Evolutionary conservation across 2,113 vertebrate species (phyloP).

Genomic region (Cephalopterus ornatus): DNA sequence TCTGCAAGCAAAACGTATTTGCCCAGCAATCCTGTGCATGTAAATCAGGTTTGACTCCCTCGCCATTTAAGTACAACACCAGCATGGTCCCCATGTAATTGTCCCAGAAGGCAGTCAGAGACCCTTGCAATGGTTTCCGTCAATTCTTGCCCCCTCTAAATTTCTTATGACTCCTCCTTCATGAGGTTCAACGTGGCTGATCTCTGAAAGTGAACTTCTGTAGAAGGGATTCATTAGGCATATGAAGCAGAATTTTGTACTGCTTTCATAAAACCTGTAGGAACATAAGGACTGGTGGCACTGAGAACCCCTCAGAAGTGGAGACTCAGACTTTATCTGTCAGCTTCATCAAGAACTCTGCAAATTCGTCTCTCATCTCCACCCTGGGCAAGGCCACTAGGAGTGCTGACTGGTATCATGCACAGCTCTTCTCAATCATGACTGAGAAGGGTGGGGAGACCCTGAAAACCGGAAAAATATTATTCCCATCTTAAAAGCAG

Average conservation of each 20-base stretch:
- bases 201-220: neutral
- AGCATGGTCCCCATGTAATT: neutral
- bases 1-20: neutral
- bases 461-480: neutral
- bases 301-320: neutral
- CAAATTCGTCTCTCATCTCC: neutral
- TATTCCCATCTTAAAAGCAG: neutral
- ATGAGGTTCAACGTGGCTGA: neutral
- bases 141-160: neutral
- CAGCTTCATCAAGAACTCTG: neutral
- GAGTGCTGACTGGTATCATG: neutral
- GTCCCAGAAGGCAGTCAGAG: neutral
- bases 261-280: neutral
- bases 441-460: neutral
- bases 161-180: neutral
- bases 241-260: neutral
- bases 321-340: neutral
- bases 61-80: neutral
- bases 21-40: rapidly evolving
- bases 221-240: neutral
- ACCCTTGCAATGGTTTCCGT: neutral
- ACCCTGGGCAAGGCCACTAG: too few species aligned
- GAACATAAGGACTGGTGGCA: neutral
- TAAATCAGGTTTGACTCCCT: neutral
- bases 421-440: neutral